Evolutionary conservation across 2,113 vertebrate genomes (phyloP).

Genomic region (Riparia riparia): DNA sequence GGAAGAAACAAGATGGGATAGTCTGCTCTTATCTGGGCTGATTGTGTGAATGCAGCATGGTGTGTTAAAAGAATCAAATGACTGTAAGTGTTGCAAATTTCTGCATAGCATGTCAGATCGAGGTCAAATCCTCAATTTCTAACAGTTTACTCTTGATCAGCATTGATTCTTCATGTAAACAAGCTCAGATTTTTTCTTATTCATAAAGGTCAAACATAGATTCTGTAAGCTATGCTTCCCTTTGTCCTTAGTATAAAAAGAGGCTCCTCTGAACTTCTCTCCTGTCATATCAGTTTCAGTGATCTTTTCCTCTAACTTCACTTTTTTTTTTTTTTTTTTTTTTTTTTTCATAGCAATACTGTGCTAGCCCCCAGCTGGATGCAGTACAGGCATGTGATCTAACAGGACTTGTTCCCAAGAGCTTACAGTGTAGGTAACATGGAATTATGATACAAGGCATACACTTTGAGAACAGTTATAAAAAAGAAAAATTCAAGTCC

Average conservation of each 20-base stretch:
- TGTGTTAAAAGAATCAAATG: constrained; percentile 15
- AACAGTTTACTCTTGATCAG: background rate
- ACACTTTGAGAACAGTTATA: background rate
- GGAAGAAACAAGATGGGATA: background rate
- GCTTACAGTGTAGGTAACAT: background rate
- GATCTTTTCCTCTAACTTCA: background rate
- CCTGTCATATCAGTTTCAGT: background rate
- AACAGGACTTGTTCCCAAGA: background rate
- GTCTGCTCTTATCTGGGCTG: background rate
- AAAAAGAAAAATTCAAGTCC: background rate
- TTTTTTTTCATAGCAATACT: background rate
- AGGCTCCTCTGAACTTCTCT: background rate
- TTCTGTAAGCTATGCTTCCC: background rate
- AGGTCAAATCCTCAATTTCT: constrained; percentile 1
- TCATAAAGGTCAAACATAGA: constrained; percentile 17
- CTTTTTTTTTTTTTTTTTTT: background rate
- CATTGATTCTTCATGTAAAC: background rate
- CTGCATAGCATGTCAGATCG: background rate
- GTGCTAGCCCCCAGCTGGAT: background rate
- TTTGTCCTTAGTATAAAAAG: background rate
- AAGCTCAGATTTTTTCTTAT: background rate
- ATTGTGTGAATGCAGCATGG: background rate
- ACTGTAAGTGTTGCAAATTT: constrained; percentile 37
- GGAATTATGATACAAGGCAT: background rate
- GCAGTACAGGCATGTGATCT: background rate